phyloP scores from a whole-genome alignment of 1,140 invertebrate species.

The Heliconius melpomene region DNA sequence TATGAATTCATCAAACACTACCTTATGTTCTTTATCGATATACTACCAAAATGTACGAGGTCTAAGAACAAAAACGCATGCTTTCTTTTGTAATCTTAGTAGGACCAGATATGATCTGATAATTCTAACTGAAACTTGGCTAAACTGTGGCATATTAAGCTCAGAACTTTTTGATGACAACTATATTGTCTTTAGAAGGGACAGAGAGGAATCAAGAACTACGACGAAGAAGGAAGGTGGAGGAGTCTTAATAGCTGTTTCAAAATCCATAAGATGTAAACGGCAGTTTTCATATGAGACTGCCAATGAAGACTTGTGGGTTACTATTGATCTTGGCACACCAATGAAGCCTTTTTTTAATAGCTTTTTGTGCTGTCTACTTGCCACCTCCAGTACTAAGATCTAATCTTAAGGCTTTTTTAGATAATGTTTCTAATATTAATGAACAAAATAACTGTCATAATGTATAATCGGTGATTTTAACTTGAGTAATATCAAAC shows the following conservation, averaged over 20 bases:
- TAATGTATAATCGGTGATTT: too few relatives aligned
- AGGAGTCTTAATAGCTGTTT: slow-evolving; percentile 29
- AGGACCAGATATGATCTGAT: slow-evolving; percentile 28
- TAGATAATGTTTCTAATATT: too few relatives aligned
- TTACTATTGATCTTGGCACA: slow-evolving; percentile 7
- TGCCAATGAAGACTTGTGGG: slow-evolving; percentile 33
- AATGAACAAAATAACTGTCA: too few relatives aligned
- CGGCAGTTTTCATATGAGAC: slow-evolving; percentile 20
- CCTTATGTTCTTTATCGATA: background rate
- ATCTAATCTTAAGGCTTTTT: too few relatives aligned
- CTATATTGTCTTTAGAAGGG: slow-evolving; percentile 18
- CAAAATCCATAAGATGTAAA: slow-evolving; percentile 11
- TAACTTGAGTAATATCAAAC: too few relatives aligned
- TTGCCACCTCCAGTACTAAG: background rate
- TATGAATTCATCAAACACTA: background rate
- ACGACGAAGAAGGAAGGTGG: slow-evolving; percentile 16
- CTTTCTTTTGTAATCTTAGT: slow-evolving; percentile 21
- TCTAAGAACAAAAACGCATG: slow-evolving; percentile 29
- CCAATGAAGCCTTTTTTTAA: background rate
- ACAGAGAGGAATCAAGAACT: slow-evolving; percentile 1
- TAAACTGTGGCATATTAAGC: background rate
- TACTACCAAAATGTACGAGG: slow-evolving; percentile 40
- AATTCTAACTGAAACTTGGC: slow-evolving; percentile 32
- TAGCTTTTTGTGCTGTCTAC: slow-evolving; percentile 19
- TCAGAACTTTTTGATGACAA: slow-evolving; percentile 27